Conservation (phyloP, 2,888 invertebrate genomes). For the Heliconius sara region DNA sequence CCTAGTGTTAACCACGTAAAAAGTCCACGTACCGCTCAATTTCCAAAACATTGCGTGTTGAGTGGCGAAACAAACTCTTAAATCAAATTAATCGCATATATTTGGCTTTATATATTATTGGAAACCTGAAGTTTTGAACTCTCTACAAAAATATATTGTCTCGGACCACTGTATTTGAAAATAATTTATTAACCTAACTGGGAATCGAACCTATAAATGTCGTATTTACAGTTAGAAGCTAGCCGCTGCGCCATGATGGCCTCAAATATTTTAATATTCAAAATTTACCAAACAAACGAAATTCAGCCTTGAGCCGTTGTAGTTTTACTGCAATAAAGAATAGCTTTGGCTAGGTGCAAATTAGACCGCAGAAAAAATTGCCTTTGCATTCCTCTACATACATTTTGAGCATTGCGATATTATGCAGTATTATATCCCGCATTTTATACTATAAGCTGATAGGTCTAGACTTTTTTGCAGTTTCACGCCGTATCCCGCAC, state of each 20-base stretch:
- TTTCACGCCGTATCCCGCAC: too few species aligned
- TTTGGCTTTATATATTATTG: too few species aligned
- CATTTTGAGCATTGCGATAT: conserved; percentile 24
- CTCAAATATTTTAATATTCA: background rate
- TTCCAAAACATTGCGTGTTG: too few species aligned
- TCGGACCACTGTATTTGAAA: too few species aligned
- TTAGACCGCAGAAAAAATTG: conserved; percentile 19
- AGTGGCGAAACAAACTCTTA: background rate
- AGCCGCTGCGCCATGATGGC: background rate
- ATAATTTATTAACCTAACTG: background rate
- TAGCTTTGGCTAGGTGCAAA: conserved; percentile 3
- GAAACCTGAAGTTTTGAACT: too few species aligned
- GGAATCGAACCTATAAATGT: background rate
- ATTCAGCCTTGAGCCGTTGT: conserved; percentile 9
- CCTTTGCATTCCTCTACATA: background rate
- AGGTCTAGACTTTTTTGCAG: background rate
- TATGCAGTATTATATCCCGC: conserved; percentile 16
- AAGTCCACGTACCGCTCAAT: too few species aligned
- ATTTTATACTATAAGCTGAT: background rate
- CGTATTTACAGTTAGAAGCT: background rate
- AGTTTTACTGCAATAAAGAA: conserved; percentile 24
- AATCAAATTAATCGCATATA: too few species aligned
- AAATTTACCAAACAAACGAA: conserved; percentile 1
- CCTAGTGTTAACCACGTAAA: too few species aligned
- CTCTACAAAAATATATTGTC: too few species aligned